Evolutionary conservation across 2,113 vertebrate genomes (phyloP), one percentile per base, ranked within the genome.

Genomic region (Eulacestoma nigropectus): DNA sequence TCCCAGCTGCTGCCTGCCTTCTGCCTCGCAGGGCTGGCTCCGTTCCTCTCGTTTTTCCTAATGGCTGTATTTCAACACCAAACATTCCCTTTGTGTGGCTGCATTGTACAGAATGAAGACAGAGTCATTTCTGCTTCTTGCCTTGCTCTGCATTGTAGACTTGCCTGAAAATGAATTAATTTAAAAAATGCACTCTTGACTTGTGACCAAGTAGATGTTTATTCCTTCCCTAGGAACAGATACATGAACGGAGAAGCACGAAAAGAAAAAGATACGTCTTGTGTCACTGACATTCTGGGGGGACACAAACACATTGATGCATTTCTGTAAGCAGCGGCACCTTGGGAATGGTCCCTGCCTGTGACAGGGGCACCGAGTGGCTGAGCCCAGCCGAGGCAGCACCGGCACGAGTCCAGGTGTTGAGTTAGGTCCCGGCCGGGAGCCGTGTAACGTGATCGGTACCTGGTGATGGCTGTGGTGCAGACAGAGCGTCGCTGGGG

Each of bases 1-100:
- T 59, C 33, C 94, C 93, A 87, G 92, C 91, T 96, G 96, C 94
- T 90, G 90, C 74, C 82, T 60, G 78, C 90, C 95, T 91, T 52
- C 92, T 89, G 90, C 93, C 73, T 37, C 2, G 3, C 29, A 11
- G 35, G 75, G 64, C 94, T 96, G 95, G 70, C 94, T 95, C 72
- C 53, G 5, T 65, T 35, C 56, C 74, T 17, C 39, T 17, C 35
- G 5, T 25, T 74, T 57, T 65, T 91, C 52, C 83, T 85, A 44
- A 83, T 59, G 77, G 86, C 90, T 92, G 81, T 78, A 22, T 93
- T 95, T 90, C 79, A 67, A 49, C 63, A 27, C 59, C 23, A 60
- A 69, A 59, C 49, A 62, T 41, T 44, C 67, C 80, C 69, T 92
- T 55, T 79, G 78, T 80, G 91, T 2, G 12, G 16, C 75, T 10